Conservation (phyloP, 2,797 vertebrate species). For the Carapus acus region DNA sequence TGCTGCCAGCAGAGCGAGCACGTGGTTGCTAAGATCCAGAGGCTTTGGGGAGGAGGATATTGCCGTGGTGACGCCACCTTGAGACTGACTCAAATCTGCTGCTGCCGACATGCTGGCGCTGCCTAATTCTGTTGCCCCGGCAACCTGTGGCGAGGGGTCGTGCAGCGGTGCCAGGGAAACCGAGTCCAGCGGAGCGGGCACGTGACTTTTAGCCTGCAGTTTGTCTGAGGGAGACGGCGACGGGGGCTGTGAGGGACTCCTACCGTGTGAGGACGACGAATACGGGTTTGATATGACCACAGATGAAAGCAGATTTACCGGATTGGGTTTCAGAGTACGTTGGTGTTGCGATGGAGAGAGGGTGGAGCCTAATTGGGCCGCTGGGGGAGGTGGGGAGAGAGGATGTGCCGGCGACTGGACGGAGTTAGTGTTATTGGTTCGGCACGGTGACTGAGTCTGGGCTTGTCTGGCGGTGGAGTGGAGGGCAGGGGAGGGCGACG, state of each 20-base stretch:
- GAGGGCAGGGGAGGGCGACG: slow-evolving; percentile 41
- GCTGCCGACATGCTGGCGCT: slow-evolving; percentile 33
- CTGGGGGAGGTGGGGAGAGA: slow-evolving; percentile 42
- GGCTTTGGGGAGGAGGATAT: slow-evolving; percentile 63
- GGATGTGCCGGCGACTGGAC: slow-evolving; percentile 26
- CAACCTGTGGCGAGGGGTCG: slow-evolving; percentile 30
- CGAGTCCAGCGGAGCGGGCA: slow-evolving; percentile 29
- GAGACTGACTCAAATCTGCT: slow-evolving; percentile 49
- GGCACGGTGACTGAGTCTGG: slow-evolving; percentile 46
- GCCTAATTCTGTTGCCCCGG: slow-evolving; percentile 27
- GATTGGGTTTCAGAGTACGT: slow-evolving; percentile 41
- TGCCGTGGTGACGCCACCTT: slow-evolving; percentile 46
- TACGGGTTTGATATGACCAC: slow-evolving; percentile 30
- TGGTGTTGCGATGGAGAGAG: slow-evolving; percentile 44
- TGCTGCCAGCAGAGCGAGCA: slow-evolving; percentile 68
- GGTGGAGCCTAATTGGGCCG: slow-evolving; percentile 40
- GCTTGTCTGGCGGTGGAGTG: slow-evolving; percentile 41
- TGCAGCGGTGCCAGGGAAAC: slow-evolving; percentile 39
- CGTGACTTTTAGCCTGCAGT: slow-evolving; percentile 38
- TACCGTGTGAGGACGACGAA: slow-evolving; percentile 40
- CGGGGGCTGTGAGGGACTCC: slow-evolving; percentile 23
- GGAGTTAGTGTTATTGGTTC: slow-evolving; percentile 57
- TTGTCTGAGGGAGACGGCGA: slow-evolving; percentile 25
- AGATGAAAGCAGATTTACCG: slow-evolving; percentile 38
- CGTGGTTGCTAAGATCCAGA: slow-evolving; percentile 71